Percentiles rank a stretch among this genome's conserved stretches.
Conservation (phyloP, 2,797 vertebrate genomes). For the Danio tinwini region DNA sequence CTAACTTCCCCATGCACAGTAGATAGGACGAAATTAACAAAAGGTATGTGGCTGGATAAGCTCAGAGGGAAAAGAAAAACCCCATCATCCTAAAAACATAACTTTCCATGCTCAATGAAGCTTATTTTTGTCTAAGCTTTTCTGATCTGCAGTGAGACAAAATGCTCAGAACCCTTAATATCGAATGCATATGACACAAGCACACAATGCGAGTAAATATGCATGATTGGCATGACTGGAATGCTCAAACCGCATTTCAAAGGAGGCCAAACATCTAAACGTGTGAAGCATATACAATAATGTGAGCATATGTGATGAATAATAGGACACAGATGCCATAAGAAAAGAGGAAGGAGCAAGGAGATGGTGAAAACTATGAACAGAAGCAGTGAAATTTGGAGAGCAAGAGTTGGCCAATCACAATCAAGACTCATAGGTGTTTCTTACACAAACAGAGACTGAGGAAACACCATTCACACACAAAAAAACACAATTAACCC, state of each 20-base stretch:
- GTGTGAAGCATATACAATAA: background rate
- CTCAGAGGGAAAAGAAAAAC: too few species aligned
- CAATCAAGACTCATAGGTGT: conserved; percentile 47
- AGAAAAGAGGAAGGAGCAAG: background rate
- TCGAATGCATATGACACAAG: background rate
- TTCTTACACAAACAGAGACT: conserved; percentile 46
- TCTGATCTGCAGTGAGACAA: background rate
- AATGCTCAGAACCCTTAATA: background rate
- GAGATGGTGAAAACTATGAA: background rate
- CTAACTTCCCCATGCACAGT: background rate
- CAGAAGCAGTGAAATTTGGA: background rate
- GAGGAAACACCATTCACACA: conserved; percentile 35
- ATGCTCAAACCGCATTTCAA: background rate
- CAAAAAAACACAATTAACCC: conserved; percentile 39
- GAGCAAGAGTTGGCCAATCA: conserved; percentile 14
- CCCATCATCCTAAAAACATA: background rate
- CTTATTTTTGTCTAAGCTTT: background rate
- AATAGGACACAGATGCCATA: background rate
- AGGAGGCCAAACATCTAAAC: background rate
- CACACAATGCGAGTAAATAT: background rate
- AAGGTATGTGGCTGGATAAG: background rate
- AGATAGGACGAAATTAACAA: background rate
- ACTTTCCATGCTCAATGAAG: background rate
- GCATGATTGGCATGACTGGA: background rate
- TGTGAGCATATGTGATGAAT: background rate